Conservation (phyloP, 2,888 invertebrate species). For the Aleiodes alternator region DNA sequence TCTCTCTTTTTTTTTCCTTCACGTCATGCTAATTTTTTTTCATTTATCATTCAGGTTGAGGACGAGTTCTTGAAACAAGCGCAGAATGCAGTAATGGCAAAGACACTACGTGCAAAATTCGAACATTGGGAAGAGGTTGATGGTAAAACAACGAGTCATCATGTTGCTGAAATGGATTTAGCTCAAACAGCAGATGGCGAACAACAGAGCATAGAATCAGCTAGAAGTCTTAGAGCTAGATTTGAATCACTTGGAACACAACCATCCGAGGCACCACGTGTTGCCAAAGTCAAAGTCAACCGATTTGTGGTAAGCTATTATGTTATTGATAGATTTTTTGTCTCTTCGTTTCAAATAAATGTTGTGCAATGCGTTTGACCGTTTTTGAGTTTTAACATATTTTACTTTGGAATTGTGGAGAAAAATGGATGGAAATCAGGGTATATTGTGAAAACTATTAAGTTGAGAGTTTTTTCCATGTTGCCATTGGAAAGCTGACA, state of each 20-base stretch:
- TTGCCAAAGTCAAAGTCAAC: conserved; percentile 84
- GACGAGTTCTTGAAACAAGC: conserved; percentile 87
- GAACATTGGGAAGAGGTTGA: conserved; percentile 88
- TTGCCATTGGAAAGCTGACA: too few relatives aligned
- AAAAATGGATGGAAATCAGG: too few relatives aligned
- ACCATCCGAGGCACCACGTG: conserved; percentile 77
- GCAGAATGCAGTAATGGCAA: conserved; percentile 87
- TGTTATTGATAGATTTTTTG: conserved; percentile 58
- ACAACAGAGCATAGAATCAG: conserved; percentile 89
- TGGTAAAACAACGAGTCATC: conserved; percentile 73
- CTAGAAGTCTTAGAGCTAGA: conserved; percentile 88
- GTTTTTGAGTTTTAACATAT: conserved; percentile 52
- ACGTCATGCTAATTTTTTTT: neutral
- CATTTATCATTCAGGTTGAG: conserved; percentile 70
- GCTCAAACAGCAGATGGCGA: conserved; percentile 78
- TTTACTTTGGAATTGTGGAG: neutral
- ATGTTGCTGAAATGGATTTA: conserved; percentile 74
- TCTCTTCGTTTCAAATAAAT: conserved; percentile 25
- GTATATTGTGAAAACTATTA: too few relatives aligned
- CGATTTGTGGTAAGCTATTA: conserved; percentile 89
- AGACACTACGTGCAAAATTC: conserved; percentile 90
- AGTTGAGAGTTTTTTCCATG: too few relatives aligned
- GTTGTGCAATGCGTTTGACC: conserved; percentile 58
- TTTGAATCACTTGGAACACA: conserved; percentile 89
- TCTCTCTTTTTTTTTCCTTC: neutral